These are phyloP conservation scores for Brachirus orientalis DNA, from an alignment of 2,113 vertebrate species.

Conservation along the genomic window DNA sequence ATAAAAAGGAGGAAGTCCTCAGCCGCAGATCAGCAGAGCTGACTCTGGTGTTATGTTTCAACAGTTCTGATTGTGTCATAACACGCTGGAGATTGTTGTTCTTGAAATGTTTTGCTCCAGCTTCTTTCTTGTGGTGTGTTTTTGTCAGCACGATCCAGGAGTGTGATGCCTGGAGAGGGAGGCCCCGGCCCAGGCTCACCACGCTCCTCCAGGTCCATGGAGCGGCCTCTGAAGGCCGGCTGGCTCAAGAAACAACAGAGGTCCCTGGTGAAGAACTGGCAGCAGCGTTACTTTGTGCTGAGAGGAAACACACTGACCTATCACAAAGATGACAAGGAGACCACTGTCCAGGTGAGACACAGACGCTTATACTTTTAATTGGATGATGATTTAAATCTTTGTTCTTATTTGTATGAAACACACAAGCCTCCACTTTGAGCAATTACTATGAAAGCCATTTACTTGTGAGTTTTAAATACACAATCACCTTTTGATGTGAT, in stretches of 20 bases:
- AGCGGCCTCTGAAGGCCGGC: conserved; percentile 90
- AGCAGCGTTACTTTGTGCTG: conserved; percentile 91
- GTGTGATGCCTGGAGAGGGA: conserved; percentile 86
- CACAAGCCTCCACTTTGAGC: no score
- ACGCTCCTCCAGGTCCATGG: conserved; percentile 72
- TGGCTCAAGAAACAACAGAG: conserved; percentile 97
- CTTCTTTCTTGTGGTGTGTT: conserved; percentile 27
- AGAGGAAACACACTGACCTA: conserved; percentile 88
- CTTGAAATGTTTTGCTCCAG: not conserved
- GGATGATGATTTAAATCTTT: no score
- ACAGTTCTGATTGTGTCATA: conserved; percentile 12
- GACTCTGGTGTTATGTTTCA: conserved; percentile 30
- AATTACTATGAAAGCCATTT: no score
- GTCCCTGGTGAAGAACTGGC: conserved; percentile 96
- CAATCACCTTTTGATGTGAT: no score
- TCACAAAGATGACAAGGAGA: conserved; percentile 93
- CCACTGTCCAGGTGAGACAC: conserved; percentile 86
- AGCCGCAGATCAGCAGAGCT: conserved; percentile 1
- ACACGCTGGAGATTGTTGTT: not conserved
- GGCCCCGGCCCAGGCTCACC: conserved; percentile 41
- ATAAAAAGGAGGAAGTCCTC: conserved; percentile 62
- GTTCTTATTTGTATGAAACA: no score
- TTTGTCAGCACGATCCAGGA: conserved; percentile 87
- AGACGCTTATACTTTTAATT: no score
- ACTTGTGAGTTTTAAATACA: no score